Base-by-base conservation (phyloP, 2,113 vertebrate species). In the Lamprologus callipterus region DNA sequence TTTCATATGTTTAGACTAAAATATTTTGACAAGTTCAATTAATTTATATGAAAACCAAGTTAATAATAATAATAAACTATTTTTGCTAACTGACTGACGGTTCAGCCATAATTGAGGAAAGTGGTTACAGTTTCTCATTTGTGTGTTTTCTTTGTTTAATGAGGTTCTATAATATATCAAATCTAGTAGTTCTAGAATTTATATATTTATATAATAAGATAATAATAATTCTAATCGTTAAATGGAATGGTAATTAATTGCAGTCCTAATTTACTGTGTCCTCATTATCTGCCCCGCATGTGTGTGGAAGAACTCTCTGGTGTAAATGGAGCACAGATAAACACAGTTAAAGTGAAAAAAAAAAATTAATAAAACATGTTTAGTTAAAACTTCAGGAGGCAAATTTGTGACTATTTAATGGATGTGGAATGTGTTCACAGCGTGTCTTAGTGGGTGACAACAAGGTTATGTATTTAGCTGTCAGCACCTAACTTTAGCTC, bases 401-500 rank as follows among this genome's bases (percentile, higher is more conserved):
- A 0, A 16, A 70, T 31, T 70, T 37, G 37, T 73, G 33, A 16
- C 10, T 73, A n/a, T 84, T 51, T 26, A n/a, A 28, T 1, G 3
- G 16, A 35, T 78, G 26, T 58, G 31, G 19, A 80, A 80, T 31
- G 19, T 70, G 53, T 40, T 88, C 40, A 40, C 6, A 53, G 23
- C 8, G 16, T 47, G 63, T 87, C 63, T 86, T 85, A 17, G 7
- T 31, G 84, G 80, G 80, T 35, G 40, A 80, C 81, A 82, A 49
- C 40, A 33, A 35, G 26, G 28, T 70, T 80, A 47, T 82, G 81
- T 80, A 7, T 83, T 35, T 73, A 57, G 80, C 85, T 88, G 84
- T 94, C 68, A 82, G 49, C 82, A 55, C 40, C 80, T 80, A 88
- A 89, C 85, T 89, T 88, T 81, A 85, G 80, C 91, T 85, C 21